A percentile compares a stretch with the other conserved stretches of the same genome.
phyloP scores from a whole-genome alignment of 2,888 invertebrate species.

The Amiota mariae region DNA sequence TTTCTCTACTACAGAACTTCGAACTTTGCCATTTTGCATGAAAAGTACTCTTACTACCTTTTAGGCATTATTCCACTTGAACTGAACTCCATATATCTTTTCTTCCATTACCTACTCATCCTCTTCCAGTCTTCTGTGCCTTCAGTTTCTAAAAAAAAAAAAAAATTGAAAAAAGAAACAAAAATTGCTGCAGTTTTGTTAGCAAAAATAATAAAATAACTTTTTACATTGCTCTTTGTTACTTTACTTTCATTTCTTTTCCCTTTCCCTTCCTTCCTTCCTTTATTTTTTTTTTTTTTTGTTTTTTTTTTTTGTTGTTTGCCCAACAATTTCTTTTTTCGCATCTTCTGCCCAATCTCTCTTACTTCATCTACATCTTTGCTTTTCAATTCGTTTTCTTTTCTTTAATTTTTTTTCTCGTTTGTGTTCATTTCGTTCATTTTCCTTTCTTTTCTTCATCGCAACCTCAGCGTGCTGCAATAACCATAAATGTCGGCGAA shows the following conservation, averaged over 20 bases:
- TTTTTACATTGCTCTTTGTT: constrained; percentile 24
- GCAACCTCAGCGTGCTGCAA: constrained; percentile 39
- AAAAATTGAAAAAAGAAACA: background rate
- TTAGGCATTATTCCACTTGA: no score
- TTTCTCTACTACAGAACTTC: no score
- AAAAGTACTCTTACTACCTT: no score
- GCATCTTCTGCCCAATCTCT: background rate
- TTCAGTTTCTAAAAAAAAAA: no score
- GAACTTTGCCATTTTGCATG: no score
- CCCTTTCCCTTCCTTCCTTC: background rate
- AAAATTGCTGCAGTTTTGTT: constrained; percentile 18
- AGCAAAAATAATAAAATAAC: constrained; percentile 29
- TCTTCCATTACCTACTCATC: background rate
- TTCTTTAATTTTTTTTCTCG: constrained; percentile 27
- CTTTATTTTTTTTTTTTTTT: background rate
- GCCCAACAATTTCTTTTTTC: background rate
- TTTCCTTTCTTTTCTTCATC: background rate
- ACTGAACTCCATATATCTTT: no score
- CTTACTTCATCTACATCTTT: no score
- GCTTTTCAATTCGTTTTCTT: constrained; percentile 47
- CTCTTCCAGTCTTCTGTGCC: background rate
- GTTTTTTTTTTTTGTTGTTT: background rate
- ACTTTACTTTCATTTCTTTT: constrained; percentile 9
- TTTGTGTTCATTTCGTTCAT: constrained; percentile 6
- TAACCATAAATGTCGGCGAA: constrained; percentile 65